Conservation (phyloP, 2,797 vertebrate genomes). For the Garrulus glandarius region DNA sequence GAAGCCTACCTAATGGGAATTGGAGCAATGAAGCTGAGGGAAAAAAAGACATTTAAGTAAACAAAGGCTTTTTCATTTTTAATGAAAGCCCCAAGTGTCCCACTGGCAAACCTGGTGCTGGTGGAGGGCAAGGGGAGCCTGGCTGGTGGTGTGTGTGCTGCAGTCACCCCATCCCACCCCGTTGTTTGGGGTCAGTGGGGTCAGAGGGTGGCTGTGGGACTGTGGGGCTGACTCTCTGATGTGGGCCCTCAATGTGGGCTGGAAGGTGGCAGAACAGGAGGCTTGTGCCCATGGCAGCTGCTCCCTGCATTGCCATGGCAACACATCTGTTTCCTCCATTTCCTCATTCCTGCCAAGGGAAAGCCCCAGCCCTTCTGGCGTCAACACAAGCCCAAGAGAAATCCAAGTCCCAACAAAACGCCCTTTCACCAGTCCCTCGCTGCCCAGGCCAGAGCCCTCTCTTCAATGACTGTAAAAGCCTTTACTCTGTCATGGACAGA, state of each 20-base stretch:
- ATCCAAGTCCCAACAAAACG: not conserved
- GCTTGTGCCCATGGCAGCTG: not conserved
- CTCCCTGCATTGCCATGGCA: not conserved
- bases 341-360: not conserved
- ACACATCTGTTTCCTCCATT: conserved; percentile 30
- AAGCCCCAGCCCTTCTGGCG: not conserved
- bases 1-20: not conserved
- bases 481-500: not conserved
- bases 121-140: not conserved
- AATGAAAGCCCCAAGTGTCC: not conserved
- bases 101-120: not conserved
- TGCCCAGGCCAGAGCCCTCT: not conserved
- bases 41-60: not conserved
- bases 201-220: not conserved
- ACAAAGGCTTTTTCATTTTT: not conserved
- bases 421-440: not conserved
- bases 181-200: fast-evolving
- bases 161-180: fast-evolving
- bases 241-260: not conserved
- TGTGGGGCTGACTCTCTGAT: not conserved
- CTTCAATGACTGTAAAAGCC: not conserved
- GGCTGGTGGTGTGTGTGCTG: not conserved
- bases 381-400: not conserved
- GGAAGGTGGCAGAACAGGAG: not conserved
- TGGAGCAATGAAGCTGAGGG: not conserved